Evolutionary conservation across 2,113 vertebrate species (phyloP).

Genomic region (Deroptyus accipitrinus): DNA sequence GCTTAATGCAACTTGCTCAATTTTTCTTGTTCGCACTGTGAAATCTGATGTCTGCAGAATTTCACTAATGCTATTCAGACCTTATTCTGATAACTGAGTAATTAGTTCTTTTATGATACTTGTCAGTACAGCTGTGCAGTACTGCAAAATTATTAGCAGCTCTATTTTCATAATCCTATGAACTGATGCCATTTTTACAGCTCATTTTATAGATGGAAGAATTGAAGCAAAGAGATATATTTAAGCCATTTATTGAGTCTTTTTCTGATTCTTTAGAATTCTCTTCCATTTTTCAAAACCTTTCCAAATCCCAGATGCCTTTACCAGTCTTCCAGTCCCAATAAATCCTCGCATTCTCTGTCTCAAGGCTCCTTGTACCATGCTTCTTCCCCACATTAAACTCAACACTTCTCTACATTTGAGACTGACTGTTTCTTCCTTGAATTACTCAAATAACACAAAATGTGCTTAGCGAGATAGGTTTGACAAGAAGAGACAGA

Average conservation of each 20-base stretch:
- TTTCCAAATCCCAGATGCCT: not conserved
- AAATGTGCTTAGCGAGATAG: not conserved
- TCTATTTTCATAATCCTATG: slow-evolving; percentile 15
- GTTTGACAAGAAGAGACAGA: not conserved
- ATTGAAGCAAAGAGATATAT: not conserved
- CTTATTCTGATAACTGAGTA: not conserved
- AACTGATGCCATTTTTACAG: slow-evolving; percentile 14
- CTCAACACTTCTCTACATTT: not conserved
- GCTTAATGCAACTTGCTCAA: not conserved
- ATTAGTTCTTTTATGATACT: slow-evolving; percentile 11
- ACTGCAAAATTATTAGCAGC: slow-evolving; percentile 7
- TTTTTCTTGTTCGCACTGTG: not conserved
- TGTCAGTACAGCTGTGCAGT: slow-evolving; percentile 14
- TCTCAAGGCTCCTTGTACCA: not conserved
- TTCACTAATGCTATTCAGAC: slow-evolving; percentile 5
- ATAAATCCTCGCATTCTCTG: not conserved
- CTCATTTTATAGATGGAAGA: slow-evolving; percentile 1
- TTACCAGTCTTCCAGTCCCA: not conserved
- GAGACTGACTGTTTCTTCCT: not conserved
- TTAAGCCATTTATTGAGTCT: not conserved
- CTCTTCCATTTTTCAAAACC: not conserved
- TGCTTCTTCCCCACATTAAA: not conserved
- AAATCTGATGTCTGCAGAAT: not conserved
- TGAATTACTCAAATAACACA: not conserved
- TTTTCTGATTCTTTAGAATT: not conserved